Evolutionary conservation across 2,888 invertebrate genomes (phyloP).

Genomic region (Leptinotarsa tumamoca): DNA sequence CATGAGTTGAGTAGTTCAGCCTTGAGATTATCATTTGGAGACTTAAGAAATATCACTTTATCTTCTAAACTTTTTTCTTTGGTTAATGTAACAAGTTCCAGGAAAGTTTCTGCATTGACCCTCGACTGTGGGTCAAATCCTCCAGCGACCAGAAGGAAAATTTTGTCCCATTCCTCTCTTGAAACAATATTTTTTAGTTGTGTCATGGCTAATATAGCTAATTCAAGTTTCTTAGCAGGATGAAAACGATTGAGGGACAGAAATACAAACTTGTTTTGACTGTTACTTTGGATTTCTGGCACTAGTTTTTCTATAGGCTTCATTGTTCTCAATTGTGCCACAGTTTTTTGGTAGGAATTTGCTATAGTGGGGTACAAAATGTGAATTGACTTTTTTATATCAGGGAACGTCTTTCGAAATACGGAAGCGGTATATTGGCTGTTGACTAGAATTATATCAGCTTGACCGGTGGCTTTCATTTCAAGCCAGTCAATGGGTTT

Average conservation of each 20-base stretch:
- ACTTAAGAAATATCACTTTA: constrained; percentile 86
- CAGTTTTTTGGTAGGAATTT: constrained; percentile 59
- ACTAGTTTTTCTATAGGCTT: constrained; percentile 69
- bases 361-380: constrained; percentile 95
- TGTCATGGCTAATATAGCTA: constrained; percentile 87
- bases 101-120: constrained; percentile 89
- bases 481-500: constrained; percentile 91
- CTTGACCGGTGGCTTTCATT: constrained; percentile 86
- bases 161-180: constrained; percentile 72
- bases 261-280: constrained; percentile 76
- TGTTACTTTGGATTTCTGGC: constrained; percentile 61
- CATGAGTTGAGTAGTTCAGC: constrained; percentile 80
- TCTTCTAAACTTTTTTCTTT: constrained; percentile 75
- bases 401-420: constrained; percentile 86
- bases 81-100: constrained; percentile 78
- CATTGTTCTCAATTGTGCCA: constrained; percentile 63
- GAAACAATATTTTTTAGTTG: constrained; percentile 71
- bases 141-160: constrained; percentile 93
- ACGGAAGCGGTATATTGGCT: constrained; percentile 95
- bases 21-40: constrained; percentile 89
- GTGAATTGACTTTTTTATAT: constrained; percentile 75
- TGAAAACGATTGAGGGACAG: constrained; percentile 98
- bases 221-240: constrained; percentile 91
- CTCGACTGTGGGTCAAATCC: constrained; percentile 91
- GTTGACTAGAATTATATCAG: constrained; percentile 94